Evolutionary conservation across 2,888 invertebrate species (phyloP).

Genomic region (Heliconius aoede): DNA sequence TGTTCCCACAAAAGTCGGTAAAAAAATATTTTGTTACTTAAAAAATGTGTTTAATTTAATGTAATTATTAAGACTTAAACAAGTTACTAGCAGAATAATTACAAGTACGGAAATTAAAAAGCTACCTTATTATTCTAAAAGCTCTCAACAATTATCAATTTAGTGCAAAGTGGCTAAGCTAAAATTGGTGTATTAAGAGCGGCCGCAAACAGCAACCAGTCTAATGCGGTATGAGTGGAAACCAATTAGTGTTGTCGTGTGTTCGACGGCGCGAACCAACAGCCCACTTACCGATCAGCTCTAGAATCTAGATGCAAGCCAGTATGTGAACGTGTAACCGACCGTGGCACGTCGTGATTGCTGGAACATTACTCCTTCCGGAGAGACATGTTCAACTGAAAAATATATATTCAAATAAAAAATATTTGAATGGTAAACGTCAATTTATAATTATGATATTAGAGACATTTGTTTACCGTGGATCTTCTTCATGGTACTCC

Average conservation of each 20-base stretch:
- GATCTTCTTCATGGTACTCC: too few species aligned
- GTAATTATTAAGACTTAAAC: background rate
- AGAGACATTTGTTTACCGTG: too few species aligned
- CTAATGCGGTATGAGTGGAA: slow-evolving; percentile 43
- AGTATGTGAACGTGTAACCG: slow-evolving; percentile 11
- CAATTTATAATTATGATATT: too few species aligned
- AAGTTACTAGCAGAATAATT: background rate
- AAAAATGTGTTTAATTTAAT: background rate
- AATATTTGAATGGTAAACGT: too few species aligned
- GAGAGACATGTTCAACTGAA: background rate
- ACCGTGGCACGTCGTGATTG: slow-evolving; percentile 15
- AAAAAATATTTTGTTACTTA: background rate
- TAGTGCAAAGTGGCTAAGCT: slow-evolving; percentile 18
- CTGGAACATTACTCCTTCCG: slow-evolving; percentile 14
- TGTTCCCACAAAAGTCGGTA: background rate
- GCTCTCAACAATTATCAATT: slow-evolving; percentile 16
- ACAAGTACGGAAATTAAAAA: background rate
- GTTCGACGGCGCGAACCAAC: slow-evolving; percentile 53
- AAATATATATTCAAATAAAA: background rate
- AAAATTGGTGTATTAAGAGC: slow-evolving; percentile 40
- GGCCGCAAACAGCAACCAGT: slow-evolving; percentile 29
- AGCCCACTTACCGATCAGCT: slow-evolving; percentile 66
- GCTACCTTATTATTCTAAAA: background rate
- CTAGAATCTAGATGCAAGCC: slow-evolving; percentile 41
- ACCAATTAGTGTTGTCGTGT: slow-evolving; percentile 58